These are phyloP conservation scores for Macrocentrus cingulum DNA, from an alignment of 1,140 invertebrate genomes.

Conservation along the genomic window DNA sequence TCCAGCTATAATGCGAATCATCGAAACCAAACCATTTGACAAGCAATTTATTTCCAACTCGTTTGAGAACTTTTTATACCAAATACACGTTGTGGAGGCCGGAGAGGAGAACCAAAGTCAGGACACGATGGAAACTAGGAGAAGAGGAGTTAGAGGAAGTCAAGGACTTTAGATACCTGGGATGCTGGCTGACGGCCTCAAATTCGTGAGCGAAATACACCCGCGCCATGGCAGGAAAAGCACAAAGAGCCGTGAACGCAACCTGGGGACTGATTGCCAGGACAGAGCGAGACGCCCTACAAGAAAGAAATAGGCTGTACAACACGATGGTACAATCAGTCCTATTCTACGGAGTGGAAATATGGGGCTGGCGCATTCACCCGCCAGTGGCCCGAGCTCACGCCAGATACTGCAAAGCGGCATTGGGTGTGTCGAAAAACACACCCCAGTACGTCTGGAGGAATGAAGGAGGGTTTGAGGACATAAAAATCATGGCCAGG, in stretches of 20 bases:
- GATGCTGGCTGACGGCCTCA: slow-evolving; percentile 1
- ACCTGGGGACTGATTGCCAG: slow-evolving; percentile 17
- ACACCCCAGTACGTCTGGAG: slow-evolving; percentile 16
- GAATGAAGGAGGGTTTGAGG: background rate
- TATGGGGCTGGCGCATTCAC: slow-evolving; percentile 24
- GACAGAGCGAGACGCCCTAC: slow-evolving; percentile 1
- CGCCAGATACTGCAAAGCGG: slow-evolving; percentile 2
- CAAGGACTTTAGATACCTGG: slow-evolving; percentile 4
- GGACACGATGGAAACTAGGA: slow-evolving; percentile 20
- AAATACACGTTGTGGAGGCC: slow-evolving; percentile 17
- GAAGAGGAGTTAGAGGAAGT: slow-evolving; percentile 16
- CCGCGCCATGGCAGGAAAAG: slow-evolving; percentile 1
- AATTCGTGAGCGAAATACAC: background rate
- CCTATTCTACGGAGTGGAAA: slow-evolving; percentile 19
- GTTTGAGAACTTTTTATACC: slow-evolving; percentile 6
- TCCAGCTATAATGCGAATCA: slow-evolving; percentile 7
- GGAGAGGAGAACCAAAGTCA: background rate
- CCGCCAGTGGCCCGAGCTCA: background rate
- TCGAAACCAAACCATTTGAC: slow-evolving; percentile 23
- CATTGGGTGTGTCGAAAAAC: slow-evolving; percentile 12
- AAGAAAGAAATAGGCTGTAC: slow-evolving; percentile 16
- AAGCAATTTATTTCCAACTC: slow-evolving; percentile 10
- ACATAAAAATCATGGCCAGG: slow-evolving; percentile 4
- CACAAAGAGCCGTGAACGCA: slow-evolving; percentile 19
- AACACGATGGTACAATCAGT: slow-evolving; percentile 16